Percentiles rank a stretch among this genome's conserved stretches.
These are phyloP conservation scores for Batillaria attramentaria DNA, from an alignment of 1,140 invertebrate genomes.

Conservation along the genomic window DNA sequence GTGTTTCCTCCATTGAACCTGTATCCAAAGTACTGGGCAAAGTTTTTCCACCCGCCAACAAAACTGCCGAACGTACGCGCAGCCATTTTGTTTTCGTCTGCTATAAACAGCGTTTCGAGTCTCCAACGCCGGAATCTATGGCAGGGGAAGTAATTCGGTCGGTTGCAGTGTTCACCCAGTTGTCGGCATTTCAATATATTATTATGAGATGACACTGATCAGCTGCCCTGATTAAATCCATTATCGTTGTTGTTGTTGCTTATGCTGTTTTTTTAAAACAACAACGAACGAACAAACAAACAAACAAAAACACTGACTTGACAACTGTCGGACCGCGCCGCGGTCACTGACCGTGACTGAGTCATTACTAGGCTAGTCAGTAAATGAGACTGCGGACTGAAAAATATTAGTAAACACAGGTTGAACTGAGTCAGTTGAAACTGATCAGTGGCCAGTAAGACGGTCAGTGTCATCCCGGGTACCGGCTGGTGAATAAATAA, in stretches of 20 bases:
- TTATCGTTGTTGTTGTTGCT: background rate
- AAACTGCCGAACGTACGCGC: too few relatives aligned
- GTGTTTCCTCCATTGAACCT: background rate
- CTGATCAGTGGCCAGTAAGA: too few relatives aligned
- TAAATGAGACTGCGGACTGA: too few relatives aligned
- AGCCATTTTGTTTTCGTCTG: conserved; percentile 22
- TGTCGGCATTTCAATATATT: background rate
- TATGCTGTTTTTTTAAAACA: background rate
- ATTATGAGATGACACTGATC: background rate
- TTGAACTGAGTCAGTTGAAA: too few relatives aligned
- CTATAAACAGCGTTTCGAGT: background rate
- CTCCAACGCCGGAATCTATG: background rate
- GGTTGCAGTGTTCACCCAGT: background rate
- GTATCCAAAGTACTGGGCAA: background rate
- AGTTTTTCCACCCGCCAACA: background rate
- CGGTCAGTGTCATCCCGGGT: too few relatives aligned
- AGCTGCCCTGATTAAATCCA: background rate
- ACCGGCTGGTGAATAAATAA: too few relatives aligned
- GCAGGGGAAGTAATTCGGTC: background rate
- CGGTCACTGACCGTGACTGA: too few relatives aligned
- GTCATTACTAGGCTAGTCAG: too few relatives aligned
- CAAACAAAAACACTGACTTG: too few relatives aligned
- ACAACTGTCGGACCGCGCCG: too few relatives aligned
- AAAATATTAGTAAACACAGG: too few relatives aligned
- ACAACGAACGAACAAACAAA: background rate